phyloP scores from a whole-genome alignment of 2,113 vertebrate genomes.

The Mastomys coucha region DNA sequence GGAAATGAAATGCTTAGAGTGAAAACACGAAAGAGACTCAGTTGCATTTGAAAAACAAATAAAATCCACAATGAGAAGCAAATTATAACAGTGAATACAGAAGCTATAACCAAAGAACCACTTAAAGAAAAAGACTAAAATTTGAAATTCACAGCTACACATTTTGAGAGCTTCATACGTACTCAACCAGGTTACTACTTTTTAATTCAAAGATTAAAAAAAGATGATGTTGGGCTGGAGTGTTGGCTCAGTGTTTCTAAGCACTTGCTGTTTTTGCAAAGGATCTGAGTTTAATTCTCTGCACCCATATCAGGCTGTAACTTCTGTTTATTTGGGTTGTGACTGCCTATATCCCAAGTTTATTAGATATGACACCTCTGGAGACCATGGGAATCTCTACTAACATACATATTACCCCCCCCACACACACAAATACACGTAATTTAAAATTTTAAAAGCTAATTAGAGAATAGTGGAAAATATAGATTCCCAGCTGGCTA shows the following conservation, averaged over 20 bases:
- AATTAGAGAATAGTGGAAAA: not conserved
- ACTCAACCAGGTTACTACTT: not conserved
- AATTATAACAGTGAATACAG: not conserved
- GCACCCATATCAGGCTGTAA: not conserved
- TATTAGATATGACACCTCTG: not conserved
- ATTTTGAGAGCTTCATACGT: not conserved
- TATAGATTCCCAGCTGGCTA: not conserved
- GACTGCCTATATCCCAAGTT: not conserved
- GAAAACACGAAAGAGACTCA: not conserved
- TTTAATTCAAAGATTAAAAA: conserved; percentile 37
- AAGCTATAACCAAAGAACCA: not conserved
- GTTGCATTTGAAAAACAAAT: not conserved
- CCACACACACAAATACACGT: accelerated
- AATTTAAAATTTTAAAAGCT: not conserved
- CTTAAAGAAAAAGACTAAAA: conserved; percentile 12
- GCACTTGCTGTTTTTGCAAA: not conserved
- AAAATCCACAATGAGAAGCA: not conserved
- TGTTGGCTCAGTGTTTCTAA: not conserved
- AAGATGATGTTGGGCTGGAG: not conserved
- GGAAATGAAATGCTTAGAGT: not conserved
- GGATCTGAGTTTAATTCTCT: not conserved
- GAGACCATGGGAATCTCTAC: not conserved
- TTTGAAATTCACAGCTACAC: not conserved
- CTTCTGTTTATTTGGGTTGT: not conserved
- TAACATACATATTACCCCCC: not conserved